Conservation (phyloP, 1,140 invertebrate genomes). For the Drosophila biarmipes region DNA sequence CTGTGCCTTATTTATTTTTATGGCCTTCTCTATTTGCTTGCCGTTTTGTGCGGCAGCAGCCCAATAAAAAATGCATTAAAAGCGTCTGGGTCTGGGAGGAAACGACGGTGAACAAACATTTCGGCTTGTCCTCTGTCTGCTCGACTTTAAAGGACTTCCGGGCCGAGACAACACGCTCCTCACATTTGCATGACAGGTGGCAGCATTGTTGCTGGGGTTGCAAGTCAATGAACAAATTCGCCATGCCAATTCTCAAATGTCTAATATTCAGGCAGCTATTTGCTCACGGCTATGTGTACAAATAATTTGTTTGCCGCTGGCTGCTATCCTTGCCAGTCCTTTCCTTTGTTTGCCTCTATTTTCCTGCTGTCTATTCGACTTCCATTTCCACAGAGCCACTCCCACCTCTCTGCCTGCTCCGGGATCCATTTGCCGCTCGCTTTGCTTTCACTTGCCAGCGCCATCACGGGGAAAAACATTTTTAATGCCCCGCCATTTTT, state of each 20-base stretch:
- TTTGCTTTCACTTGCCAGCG: constrained; percentile 61
- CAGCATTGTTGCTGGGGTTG: constrained; percentile 33
- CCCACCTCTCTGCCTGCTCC: constrained; percentile 9
- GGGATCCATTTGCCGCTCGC: constrained; percentile 65
- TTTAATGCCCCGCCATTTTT: constrained; percentile 80
- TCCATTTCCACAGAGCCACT: constrained; percentile 44
- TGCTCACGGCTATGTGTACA: constrained; percentile 55
- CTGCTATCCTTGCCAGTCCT: constrained; percentile 36
- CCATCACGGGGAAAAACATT: constrained; percentile 45
- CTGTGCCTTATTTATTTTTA: constrained; percentile 79
- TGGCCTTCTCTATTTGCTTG: constrained; percentile 80
- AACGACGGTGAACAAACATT: constrained; percentile 55
- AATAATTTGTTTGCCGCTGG: constrained; percentile 63
- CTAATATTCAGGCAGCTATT: constrained; percentile 75
- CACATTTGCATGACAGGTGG: constrained; percentile 59
- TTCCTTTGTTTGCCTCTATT: constrained; percentile 30
- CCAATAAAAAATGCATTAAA: constrained; percentile 82
- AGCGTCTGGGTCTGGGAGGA: constrained; percentile 68
- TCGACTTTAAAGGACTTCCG: constrained; percentile 35
- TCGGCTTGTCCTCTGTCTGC: constrained; percentile 53
- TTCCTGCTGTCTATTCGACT: constrained; percentile 52
- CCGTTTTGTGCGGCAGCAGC: constrained; percentile 71
- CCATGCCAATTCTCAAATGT: constrained; percentile 80
- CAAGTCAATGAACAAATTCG: constrained; percentile 69
- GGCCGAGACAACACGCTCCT: constrained; percentile 29